phyloP scores from a whole-genome alignment of 2,797 vertebrate species.

The Eurystomus glaucurus region DNA sequence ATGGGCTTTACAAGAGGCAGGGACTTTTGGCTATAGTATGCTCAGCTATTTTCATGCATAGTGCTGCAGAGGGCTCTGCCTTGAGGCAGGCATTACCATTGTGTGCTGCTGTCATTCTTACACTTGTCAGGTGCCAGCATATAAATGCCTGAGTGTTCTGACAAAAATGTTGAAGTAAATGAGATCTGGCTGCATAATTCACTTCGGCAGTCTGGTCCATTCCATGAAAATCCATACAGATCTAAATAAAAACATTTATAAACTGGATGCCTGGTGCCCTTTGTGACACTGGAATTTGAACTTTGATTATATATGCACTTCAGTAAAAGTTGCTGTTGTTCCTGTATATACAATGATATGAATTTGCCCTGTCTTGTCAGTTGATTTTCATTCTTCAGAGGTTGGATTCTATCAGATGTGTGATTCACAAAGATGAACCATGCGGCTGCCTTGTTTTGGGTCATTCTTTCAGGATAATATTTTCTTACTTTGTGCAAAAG shows the following conservation, averaged over 20 bases:
- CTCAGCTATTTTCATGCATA: neutral
- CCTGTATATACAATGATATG: neutral
- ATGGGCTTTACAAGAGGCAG: neutral
- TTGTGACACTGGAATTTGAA: neutral
- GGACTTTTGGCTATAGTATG: neutral
- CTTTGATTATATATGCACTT: neutral
- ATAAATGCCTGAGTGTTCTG: neutral
- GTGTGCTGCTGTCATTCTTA: neutral
- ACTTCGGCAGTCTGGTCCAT: neutral
- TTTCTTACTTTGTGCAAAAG: neutral
- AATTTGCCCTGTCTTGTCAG: neutral
- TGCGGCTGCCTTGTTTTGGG: neutral
- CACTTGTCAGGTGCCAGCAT: neutral
- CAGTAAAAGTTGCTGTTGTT: neutral
- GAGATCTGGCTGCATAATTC: neutral
- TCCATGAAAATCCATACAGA: neutral
- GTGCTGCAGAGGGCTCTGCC: neutral
- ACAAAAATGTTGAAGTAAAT: neutral
- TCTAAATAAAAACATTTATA: neutral
- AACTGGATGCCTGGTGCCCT: neutral
- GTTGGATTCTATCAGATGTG: neutral
- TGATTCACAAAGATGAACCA: neutral
- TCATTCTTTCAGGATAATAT: neutral
- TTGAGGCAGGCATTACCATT: neutral
- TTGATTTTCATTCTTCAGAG: neutral